Percentiles rank a stretch among this genome's conserved stretches.
These are phyloP conservation scores for Scaptomyza montana DNA, from an alignment of 1,140 invertebrate genomes.

Conservation along the genomic window DNA sequence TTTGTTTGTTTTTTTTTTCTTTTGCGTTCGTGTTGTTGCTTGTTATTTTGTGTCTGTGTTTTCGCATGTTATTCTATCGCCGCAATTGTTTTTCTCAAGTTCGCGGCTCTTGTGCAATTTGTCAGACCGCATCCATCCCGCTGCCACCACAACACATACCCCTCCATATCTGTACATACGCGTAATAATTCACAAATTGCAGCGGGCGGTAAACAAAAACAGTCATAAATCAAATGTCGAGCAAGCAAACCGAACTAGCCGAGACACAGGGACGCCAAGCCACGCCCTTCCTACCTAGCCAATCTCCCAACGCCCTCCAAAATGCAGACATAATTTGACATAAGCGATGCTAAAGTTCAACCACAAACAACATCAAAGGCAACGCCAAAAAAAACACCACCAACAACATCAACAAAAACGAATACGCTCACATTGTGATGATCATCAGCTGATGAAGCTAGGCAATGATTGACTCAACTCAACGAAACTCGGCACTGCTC, in stretches of 20 bases:
- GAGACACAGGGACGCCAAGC: slow-evolving; percentile 60
- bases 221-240: slow-evolving; percentile 43
- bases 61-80: slow-evolving; percentile 65
- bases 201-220: slow-evolving; percentile 75
- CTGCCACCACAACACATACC: background rate
- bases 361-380: slow-evolving; percentile 56
- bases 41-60: slow-evolving; percentile 24
- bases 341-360: slow-evolving; percentile 80
- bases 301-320: slow-evolving; percentile 2
- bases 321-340: slow-evolving; percentile 81
- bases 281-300: slow-evolving; percentile 24
- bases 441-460: slow-evolving; percentile 55
- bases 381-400: slow-evolving; percentile 21
- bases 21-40: background rate
- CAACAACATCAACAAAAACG: no score
- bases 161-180: slow-evolving; percentile 9
- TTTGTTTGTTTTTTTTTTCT: background rate
- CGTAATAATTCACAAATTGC: slow-evolving; percentile 79
- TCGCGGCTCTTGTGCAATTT: slow-evolving; percentile 75
- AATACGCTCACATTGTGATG: slow-evolving; percentile 4
- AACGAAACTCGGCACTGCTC: slow-evolving; percentile 8
- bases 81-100: slow-evolving; percentile 77
- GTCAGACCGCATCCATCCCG: slow-evolving; percentile 42
- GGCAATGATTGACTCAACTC: slow-evolving; percentile 65
- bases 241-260: slow-evolving; percentile 8